Evolutionary conservation across 1,140 invertebrate genomes (phyloP).

Genomic region (Drosophila bocqueti): DNA sequence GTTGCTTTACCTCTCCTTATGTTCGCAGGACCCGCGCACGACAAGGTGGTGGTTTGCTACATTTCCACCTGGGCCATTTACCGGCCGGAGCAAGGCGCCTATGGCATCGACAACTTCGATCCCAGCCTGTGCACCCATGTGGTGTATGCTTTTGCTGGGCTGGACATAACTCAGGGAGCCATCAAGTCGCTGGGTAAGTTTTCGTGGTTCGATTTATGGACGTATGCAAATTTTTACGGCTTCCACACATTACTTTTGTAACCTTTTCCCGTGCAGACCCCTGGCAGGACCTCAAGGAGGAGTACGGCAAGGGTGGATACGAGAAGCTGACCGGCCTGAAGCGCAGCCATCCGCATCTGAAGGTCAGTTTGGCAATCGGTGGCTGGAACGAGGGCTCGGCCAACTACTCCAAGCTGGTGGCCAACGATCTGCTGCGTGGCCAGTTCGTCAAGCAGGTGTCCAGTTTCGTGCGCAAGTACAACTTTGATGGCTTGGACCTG

Average conservation of each 20-base stretch:
- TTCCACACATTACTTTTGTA: neutral
- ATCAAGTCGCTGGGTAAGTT: constrained; percentile 88
- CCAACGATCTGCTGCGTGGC: constrained; percentile 86
- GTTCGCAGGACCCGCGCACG: constrained; percentile 85
- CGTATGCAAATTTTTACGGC: constrained; percentile 38
- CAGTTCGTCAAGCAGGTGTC: constrained; percentile 86
- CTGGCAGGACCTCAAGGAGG: constrained; percentile 91
- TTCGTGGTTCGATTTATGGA: constrained; percentile 13
- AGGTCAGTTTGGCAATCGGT: constrained; percentile 91
- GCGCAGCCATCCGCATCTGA: constrained; percentile 89
- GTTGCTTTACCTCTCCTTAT: constrained; percentile 23
- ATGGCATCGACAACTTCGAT: constrained; percentile 89
- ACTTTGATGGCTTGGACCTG: constrained; percentile 93
- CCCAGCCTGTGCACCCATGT: constrained; percentile 94
- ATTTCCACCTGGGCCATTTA: constrained; percentile 92
- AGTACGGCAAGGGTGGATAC: constrained; percentile 90
- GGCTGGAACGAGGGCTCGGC: constrained; percentile 95
- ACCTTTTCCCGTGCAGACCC: constrained; percentile 87
- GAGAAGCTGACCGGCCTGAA: constrained; percentile 89
- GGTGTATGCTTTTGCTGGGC: constrained; percentile 94
- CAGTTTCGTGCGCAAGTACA: constrained; percentile 85
- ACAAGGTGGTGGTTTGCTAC: constrained; percentile 92
- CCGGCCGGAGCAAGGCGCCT: constrained; percentile 88
- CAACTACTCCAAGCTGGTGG: constrained; percentile 92
- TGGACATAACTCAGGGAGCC: constrained; percentile 88